These are phyloP conservation scores for Syrphus vitripennis DNA, from an alignment of 2,888 invertebrate species.

Conservation along the genomic window DNA sequence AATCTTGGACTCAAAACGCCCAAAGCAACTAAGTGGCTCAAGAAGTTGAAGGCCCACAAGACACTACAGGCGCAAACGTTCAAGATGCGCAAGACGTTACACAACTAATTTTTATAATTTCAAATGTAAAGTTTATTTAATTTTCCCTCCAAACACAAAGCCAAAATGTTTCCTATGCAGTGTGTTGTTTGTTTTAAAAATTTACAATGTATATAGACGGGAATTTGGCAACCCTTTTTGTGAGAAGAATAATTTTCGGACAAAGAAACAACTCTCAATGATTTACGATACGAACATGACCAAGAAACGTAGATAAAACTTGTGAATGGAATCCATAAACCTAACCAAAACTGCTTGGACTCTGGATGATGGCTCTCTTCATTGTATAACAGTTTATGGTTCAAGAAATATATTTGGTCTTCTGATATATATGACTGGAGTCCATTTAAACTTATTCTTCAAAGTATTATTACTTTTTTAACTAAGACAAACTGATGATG, in stretches of 20 bases:
- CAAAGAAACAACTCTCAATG: constrained; percentile 47
- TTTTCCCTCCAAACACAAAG: too few species aligned
- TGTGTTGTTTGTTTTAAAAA: neutral
- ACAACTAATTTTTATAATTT: too few species aligned
- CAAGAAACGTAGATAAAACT: constrained; percentile 48
- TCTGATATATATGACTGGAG: neutral
- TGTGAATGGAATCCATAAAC: constrained; percentile 62
- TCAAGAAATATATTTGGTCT: constrained; percentile 53
- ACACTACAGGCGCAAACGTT: too few species aligned
- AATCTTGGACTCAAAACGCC: too few species aligned
- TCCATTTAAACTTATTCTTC: constrained; percentile 9
- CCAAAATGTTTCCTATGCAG: neutral
- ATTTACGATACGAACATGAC: constrained; percentile 64
- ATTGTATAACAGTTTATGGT: constrained; percentile 54
- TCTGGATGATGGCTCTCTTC: neutral
- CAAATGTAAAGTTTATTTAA: too few species aligned
- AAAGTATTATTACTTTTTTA: neutral
- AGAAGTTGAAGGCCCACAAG: too few species aligned
- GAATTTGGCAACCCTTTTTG: neutral
- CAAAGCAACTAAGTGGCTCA: too few species aligned
- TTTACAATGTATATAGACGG: neutral
- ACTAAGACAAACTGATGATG: neutral
- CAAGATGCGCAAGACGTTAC: too few species aligned
- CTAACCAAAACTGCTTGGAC: constrained; percentile 7
- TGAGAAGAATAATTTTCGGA: constrained; percentile 26